Evolutionary conservation across 1,140 invertebrate species (phyloP).

Genomic region (Danaus melanippus): DNA sequence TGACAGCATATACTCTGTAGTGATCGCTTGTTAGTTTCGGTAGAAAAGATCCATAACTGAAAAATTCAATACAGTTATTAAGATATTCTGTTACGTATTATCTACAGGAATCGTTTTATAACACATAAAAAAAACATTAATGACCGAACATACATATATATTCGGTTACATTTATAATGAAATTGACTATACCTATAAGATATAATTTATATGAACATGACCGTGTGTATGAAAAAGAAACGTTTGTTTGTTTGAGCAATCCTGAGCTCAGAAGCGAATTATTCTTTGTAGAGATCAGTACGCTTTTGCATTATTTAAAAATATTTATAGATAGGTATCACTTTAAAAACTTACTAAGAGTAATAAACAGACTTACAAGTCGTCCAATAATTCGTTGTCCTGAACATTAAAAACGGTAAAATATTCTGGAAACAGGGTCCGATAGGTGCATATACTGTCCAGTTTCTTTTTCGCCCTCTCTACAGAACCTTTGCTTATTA

Average conservation of each 20-base stretch:
- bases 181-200: slow-evolving; percentile 4
- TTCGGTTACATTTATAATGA: slow-evolving; percentile 9
- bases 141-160: slow-evolving; percentile 1
- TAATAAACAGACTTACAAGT: slow-evolving; percentile 17
- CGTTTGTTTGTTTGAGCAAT: too few relatives aligned
- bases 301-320: not conserved
- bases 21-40: slow-evolving; percentile 9
- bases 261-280: too few relatives aligned
- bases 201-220: not conserved
- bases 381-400: slow-evolving; percentile 10
- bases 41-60: slow-evolving; percentile 6
- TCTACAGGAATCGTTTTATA: too few relatives aligned
- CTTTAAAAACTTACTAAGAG: not conserved
- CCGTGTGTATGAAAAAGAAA: too few relatives aligned
- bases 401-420: slow-evolving; percentile 17
- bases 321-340: not conserved
- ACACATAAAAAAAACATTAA: too few relatives aligned
- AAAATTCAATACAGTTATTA: not conserved
- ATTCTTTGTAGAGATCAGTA: too few relatives aligned
- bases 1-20: slow-evolving; percentile 7
- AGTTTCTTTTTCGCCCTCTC: slow-evolving; percentile 33
- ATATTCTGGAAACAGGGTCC: slow-evolving; percentile 28
- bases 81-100: too few relatives aligned
- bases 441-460: slow-evolving; percentile 29
- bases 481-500: slow-evolving; percentile 32